Base-by-base conservation (phyloP, 2,797 vertebrate species). In the Falco cherrug region DNA sequence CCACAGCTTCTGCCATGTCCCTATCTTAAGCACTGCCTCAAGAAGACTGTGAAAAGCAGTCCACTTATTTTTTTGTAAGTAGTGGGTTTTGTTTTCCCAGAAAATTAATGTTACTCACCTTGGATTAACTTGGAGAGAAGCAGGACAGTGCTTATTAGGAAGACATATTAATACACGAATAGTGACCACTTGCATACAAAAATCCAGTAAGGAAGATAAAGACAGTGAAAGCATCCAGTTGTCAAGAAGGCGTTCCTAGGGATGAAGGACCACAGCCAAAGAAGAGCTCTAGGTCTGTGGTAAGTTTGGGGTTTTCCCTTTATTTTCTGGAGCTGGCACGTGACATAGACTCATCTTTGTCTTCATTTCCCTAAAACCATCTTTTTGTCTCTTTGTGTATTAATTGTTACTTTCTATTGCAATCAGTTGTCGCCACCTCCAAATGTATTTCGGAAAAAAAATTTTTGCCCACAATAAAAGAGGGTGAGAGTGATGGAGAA, bases 331-430 rank as follows among this genome's bases (percentile, higher is more conserved):
- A 37, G 19, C 11, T 84, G 67, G 65, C 3, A 1, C 71, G n/a
- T 94, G 82, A 60, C 53, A n/a, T n/a, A 89, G 22, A 78, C 88
- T 85, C 41, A 68, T 45, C 60, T 61, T 96, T 89, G 73, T 85
- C 69, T 95, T 75, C 14, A 53, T 25, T 88, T 92, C 74, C 43
- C n/a, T 87, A 45, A 54, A 83, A 95, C 96, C 39, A 9, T 56
- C 24, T 87, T 61, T 71, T 73, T 81, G 67, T 39, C 45, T 65
- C 28, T 88, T 84, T 1, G 5, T 11, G 14, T 65, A n/a, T 74
- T 82, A 84, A 39, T 43, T 48, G 39, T 76, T 87, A 73, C 92
- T 60, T 93, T 25, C 28, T 70, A 2, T 54, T 47, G 11, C 2
- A 10, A 65, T 54, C 2, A 10, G 24, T 41, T 81, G 47, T 81